Evolutionary conservation across 2,113 vertebrate species (phyloP), one percentile per base, ranked within the genome.

Genomic region (Catharus fuscescens): DNA sequence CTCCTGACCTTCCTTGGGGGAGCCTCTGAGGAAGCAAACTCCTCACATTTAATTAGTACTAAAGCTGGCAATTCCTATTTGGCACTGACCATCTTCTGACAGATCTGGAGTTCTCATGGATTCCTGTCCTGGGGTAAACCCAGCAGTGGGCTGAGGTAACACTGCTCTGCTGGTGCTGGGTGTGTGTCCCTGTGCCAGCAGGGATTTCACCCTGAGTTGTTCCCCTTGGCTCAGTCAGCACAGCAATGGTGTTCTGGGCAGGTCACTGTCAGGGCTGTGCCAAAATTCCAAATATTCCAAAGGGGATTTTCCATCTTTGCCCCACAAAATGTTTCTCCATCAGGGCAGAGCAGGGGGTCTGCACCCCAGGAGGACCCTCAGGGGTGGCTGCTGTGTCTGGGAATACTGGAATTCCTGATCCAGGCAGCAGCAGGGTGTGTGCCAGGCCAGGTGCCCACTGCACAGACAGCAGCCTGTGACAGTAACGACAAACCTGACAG

Each of bases 61-160:
- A 88, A 82, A 72, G 70, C 88, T 83, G 74, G 66, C 18, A 92
- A 87, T 57, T 88, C 86, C 92, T 18, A 3, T 42, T 85, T 89
- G 84, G 83, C 71, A 38, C 23, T 1, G 7, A 94, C 79, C 1
- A 32, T 60, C 66, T 80, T 57, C 81, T 89, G 34, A 21, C 79
- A 93, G 79, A 80, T 32, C 80, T 4, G 25, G 34, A 76, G 74
- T 54, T 62, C 45, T 77, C 56, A 29, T 38, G 80, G 90, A 72
- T 91, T 92, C 54, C 76, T 31, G 73, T 94, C 78, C 95, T 73
- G 91, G 92, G 16, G 29, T 76, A 76, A 96, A 91, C 61, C 56
- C 82, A 32, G 45, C 52, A 28, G 40, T 44, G 62, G 89, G 81
- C 50, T 71, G 78, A 66, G 25, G n/a, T 77, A 21, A 69, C 62